These are phyloP conservation scores for Clarias macrocephalus DNA, from an alignment of 2,113 vertebrate species.

Conservation along the genomic window DNA sequence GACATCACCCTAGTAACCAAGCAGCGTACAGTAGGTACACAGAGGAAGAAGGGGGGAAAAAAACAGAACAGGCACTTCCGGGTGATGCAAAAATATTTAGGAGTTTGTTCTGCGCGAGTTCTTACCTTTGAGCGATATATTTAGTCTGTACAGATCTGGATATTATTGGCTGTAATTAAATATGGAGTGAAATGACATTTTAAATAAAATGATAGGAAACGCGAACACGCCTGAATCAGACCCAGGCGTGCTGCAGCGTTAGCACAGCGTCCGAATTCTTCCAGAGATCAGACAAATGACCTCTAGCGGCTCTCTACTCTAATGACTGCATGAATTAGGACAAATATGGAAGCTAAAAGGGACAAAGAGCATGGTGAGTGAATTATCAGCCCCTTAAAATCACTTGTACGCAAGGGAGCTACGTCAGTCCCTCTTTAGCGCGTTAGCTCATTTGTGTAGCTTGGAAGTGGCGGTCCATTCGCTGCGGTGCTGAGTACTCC, in stretches of 20 bases:
- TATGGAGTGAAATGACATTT: too few relatives aligned
- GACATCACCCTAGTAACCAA: slow-evolving; percentile 31
- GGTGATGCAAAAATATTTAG: neutral
- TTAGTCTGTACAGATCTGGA: neutral
- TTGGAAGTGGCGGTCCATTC: slow-evolving; percentile 15
- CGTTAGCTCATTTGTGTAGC: neutral
- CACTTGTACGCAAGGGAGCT: neutral
- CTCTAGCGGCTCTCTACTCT: neutral
- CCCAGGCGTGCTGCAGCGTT: neutral
- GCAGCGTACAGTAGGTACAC: neutral
- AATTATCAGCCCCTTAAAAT: slow-evolving; percentile 49
- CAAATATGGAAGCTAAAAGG: slow-evolving; percentile 72
- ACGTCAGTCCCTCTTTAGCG: neutral
- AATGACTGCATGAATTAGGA: neutral
- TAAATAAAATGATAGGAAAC: neutral
- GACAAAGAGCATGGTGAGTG: slow-evolving; percentile 76
- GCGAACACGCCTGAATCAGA: neutral
- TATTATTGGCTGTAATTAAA: neutral
- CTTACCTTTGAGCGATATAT: neutral
- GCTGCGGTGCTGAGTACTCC: neutral
- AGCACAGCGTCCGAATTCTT: neutral
- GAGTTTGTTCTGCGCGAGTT: neutral
- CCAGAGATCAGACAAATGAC: neutral
- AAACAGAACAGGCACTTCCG: slow-evolving; percentile 32
- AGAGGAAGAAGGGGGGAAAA: neutral